A percentile compares a stretch with the other conserved stretches of the same genome.
Evolutionary conservation across 2,888 invertebrate species (phyloP).

Genomic region (Boloria euphrosyne): DNA sequence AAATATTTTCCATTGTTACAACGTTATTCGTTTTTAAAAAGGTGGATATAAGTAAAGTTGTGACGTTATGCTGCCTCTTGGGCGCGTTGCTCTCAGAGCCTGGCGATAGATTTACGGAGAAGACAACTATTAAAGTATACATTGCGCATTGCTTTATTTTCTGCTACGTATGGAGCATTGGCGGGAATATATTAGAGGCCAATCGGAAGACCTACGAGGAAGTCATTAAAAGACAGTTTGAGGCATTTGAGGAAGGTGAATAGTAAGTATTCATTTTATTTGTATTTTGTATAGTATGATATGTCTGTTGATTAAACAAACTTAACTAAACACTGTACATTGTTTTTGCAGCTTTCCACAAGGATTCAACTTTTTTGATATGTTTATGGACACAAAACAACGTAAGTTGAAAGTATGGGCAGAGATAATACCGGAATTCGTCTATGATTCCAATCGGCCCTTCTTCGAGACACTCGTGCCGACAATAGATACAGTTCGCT

Average conservation of each 20-base stretch:
- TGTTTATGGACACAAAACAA: slow-evolving; percentile 87
- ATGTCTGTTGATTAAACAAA: too few relatives aligned
- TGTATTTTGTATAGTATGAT: neutral
- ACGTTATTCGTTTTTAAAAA: slow-evolving; percentile 50
- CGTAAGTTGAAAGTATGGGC: slow-evolving; percentile 89
- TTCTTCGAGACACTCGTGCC: slow-evolving; percentile 96
- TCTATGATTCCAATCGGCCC: slow-evolving; percentile 86
- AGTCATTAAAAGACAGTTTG: slow-evolving; percentile 86
- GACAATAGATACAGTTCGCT: slow-evolving; percentile 94
- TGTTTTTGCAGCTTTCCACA: slow-evolving; percentile 84
- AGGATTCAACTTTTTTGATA: slow-evolving; percentile 87
- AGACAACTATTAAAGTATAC: slow-evolving; percentile 83
- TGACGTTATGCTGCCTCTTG: slow-evolving; percentile 88
- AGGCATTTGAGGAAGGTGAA: slow-evolving; percentile 85
- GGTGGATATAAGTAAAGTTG: slow-evolving; percentile 92
- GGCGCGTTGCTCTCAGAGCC: slow-evolving; percentile 86
- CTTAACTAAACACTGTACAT: neutral
- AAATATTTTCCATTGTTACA: neutral
- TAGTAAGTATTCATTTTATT: slow-evolving; percentile 52
- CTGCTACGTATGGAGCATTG: slow-evolving; percentile 91
- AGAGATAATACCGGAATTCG: slow-evolving; percentile 88
- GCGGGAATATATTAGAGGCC: slow-evolving; percentile 90
- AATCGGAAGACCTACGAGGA: slow-evolving; percentile 87
- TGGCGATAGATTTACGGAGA: slow-evolving; percentile 83
- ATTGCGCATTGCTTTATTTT: slow-evolving; percentile 91